Evolutionary conservation across 2,113 vertebrate species (phyloP).

Genomic region (Haplochromis vanheusdeni): DNA sequence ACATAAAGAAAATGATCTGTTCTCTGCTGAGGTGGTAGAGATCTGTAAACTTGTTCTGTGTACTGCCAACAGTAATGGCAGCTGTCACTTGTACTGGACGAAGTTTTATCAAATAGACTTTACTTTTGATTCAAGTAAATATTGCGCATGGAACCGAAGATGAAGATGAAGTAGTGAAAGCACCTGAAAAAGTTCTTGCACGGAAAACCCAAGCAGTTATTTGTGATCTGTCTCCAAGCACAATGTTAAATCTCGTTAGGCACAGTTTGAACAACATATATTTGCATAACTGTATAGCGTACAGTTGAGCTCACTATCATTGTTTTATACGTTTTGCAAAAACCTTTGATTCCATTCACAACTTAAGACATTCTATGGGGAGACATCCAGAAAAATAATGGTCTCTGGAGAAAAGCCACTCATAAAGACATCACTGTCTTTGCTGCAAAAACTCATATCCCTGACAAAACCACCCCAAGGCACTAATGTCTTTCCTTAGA

Average conservation of each 20-base stretch:
- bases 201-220: not conserved
- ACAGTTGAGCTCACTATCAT: not conserved
- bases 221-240: not conserved
- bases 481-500: constrained; percentile 2
- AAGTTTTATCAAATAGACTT: constrained; percentile 8
- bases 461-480: constrained; percentile 7
- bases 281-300: not conserved
- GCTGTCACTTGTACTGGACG: not conserved
- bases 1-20: constrained; percentile 63
- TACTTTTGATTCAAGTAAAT: constrained; percentile 17
- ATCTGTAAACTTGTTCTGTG: constrained; percentile 38
- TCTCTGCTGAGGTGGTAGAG: constrained; percentile 18
- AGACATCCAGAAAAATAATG: constrained; percentile 22
- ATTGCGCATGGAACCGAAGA: not conserved
- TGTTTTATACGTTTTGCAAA: constrained; percentile 4
- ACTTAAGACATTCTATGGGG: not conserved
- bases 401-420: constrained; percentile 15
- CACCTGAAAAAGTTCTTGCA: not conserved
- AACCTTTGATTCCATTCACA: not conserved
- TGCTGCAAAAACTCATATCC: constrained; percentile 32
- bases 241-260: not conserved
- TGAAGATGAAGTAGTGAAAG: not conserved
- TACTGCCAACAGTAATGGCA: not conserved
- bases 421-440: constrained; percentile 20
- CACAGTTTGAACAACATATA: not conserved